Percentiles rank a stretch among this genome's conserved stretches.
These are phyloP conservation scores for Zaprionus lachaisei DNA, from an alignment of 1,140 invertebrate genomes.

Conservation along the genomic window DNA sequence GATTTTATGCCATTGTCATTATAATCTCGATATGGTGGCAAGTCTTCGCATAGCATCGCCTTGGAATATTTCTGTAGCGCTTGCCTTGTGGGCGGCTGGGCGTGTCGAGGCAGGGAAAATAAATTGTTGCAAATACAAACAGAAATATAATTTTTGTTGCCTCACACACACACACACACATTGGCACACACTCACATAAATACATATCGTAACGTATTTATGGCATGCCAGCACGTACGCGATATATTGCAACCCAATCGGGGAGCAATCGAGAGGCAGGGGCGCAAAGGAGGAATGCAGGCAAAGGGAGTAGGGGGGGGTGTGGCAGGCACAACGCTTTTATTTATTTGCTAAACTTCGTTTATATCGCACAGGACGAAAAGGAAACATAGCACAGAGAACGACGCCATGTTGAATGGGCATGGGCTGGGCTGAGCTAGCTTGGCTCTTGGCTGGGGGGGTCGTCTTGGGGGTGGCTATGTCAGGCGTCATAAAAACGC, in stretches of 20 bases:
- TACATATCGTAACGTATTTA: conserved; percentile 65
- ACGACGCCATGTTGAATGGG: conserved; percentile 74
- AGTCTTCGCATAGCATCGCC: neutral
- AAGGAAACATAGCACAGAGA: conserved; percentile 56
- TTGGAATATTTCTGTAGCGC: conserved; percentile 50
- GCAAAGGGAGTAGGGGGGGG: neutral
- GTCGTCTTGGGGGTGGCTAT: conserved; percentile 33
- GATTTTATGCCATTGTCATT: conserved; percentile 10
- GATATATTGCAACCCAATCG: conserved; percentile 81
- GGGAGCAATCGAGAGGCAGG: neutral
- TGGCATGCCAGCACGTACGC: conserved; percentile 82
- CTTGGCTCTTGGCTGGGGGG: conserved; percentile 3
- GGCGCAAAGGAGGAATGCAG: neutral
- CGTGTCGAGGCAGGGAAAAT: conserved; percentile 48
- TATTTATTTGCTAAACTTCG: conserved; percentile 79
- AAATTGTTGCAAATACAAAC: conserved; percentile 82
- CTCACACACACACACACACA: conserved; percentile 53
- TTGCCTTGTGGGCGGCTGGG: conserved; percentile 22
- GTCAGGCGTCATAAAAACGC: conserved; percentile 61
- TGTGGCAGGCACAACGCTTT: conserved; percentile 43
- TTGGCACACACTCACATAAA: conserved; percentile 2
- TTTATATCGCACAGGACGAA: conserved; percentile 67
- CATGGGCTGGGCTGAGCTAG: conserved; percentile 20
- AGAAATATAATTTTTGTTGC: conserved; percentile 82
- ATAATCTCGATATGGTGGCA: conserved; percentile 1